phyloP scores from a whole-genome alignment of 2,888 invertebrate genomes.

The Parnassius apollo region DNA sequence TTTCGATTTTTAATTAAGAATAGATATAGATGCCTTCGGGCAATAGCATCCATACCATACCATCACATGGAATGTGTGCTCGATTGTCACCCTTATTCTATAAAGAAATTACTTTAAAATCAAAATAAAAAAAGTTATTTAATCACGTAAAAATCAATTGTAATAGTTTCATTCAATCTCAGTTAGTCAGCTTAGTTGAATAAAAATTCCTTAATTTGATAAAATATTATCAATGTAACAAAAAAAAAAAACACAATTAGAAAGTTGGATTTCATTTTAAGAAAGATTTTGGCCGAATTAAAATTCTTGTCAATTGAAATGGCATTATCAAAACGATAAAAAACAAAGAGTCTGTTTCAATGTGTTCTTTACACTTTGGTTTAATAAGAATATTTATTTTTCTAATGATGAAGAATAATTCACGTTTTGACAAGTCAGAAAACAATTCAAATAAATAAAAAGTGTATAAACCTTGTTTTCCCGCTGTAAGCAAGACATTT shows the following conservation, averaged over 20 bases:
- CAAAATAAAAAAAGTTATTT: no score
- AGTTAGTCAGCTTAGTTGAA: no score
- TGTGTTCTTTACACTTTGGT: background rate
- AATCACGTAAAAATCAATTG: no score
- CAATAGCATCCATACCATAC: no score
- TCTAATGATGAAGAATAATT: background rate
- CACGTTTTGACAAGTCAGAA: slow-evolving; percentile 7
- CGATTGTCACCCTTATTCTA: no score
- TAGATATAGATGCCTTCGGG: no score
- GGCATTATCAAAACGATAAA: background rate
- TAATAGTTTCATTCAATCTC: no score
- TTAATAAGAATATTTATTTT: background rate
- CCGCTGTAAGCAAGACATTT: slow-evolving; percentile 23
- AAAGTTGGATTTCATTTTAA: background rate
- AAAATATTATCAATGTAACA: no score
- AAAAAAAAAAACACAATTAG: background rate
- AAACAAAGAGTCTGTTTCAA: background rate
- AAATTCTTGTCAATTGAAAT: background rate
- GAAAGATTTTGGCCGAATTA: background rate
- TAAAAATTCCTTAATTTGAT: no score
- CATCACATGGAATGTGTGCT: no score
- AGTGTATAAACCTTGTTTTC: slow-evolving; percentile 9
- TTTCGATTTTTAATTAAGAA: no score
- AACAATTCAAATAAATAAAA: slow-evolving; percentile 3
- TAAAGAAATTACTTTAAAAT: no score